A percentile compares a stretch with the other conserved stretches of the same genome.
These are phyloP conservation scores for Drosophila funebris DNA, from an alignment of 1,140 invertebrate species.

Conservation along the genomic window DNA sequence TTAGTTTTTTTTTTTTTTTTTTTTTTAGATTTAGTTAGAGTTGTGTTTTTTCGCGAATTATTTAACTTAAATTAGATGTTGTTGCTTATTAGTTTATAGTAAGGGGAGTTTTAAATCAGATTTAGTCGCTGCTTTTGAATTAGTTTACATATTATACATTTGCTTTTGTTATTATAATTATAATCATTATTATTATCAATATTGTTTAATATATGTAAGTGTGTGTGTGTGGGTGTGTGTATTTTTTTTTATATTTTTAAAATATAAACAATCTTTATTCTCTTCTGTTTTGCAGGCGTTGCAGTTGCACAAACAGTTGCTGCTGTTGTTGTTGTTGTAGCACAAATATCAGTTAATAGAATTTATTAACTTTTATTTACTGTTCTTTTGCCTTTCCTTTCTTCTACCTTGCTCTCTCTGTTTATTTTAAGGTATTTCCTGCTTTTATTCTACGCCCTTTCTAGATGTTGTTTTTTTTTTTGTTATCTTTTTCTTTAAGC, in stretches of 20 bases:
- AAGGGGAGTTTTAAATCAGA: slow-evolving; percentile 45
- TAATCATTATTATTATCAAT: slow-evolving; percentile 36
- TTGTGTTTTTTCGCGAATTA: slow-evolving; percentile 31
- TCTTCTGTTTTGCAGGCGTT: slow-evolving; percentile 65
- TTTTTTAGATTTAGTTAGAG: slow-evolving; percentile 31
- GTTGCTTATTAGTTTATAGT: slow-evolving; percentile 47
- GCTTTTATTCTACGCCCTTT: slow-evolving; percentile 5
- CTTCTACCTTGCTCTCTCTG: background rate
- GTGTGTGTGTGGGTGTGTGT: slow-evolving; percentile 19
- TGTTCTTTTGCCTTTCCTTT: background rate
- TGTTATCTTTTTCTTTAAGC: slow-evolving; percentile 36
- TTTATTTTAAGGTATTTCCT: slow-evolving; percentile 26
- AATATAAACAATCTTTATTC: slow-evolving; percentile 83
- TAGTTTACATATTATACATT: slow-evolving; percentile 65
- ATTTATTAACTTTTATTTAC: slow-evolving; percentile 3
- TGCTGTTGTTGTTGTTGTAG: slow-evolving; percentile 6
- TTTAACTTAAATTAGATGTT: slow-evolving; percentile 64
- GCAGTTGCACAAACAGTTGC: slow-evolving; percentile 13
- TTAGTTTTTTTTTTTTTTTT: slow-evolving; percentile 22
- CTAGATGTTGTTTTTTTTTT: slow-evolving; percentile 15
- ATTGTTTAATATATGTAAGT: slow-evolving; percentile 23
- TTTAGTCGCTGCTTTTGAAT: slow-evolving; percentile 55
- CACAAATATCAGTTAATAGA: slow-evolving; percentile 17
- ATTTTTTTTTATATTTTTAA: slow-evolving; percentile 75
- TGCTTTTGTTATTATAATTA: slow-evolving; percentile 30